phyloP scores from a whole-genome alignment of 2,113 vertebrate species.

The Chinchilla lanigera region DNA sequence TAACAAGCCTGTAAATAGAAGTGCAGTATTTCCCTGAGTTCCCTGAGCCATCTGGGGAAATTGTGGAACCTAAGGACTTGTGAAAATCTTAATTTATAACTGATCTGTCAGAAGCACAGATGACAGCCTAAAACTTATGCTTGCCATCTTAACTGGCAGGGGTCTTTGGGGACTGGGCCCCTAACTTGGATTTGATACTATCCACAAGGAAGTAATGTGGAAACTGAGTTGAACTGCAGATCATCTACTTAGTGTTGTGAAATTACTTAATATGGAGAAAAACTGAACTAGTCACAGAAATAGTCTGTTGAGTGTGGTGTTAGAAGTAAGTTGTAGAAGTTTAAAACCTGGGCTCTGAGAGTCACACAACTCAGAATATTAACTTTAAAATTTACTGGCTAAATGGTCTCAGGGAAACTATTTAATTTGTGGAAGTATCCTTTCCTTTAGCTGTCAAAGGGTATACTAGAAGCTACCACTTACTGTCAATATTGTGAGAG shows the following conservation, averaged over 20 bases:
- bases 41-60: neutral
- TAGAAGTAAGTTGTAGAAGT: neutral
- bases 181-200: neutral
- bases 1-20: neutral
- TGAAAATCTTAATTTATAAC: neutral
- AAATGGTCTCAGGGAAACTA: neutral
- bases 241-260: neutral
- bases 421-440: neutral
- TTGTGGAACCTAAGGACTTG: neutral
- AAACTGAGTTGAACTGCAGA: neutral
- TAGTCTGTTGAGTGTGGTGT: neutral
- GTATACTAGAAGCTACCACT: neutral
- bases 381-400: neutral
- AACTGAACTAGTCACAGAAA: neutral
- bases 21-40: neutral
- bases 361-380: neutral
- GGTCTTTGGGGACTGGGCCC: neutral
- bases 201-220: neutral
- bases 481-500: neutral
- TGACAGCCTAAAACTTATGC: neutral
- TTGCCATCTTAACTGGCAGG: neutral
- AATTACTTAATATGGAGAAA: neutral
- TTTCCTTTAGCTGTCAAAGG: constrained; percentile 8
- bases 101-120: neutral
- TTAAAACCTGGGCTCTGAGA: neutral